Base-by-base conservation (phyloP, 2,113 vertebrate genomes). In the Microtus oregoni region DNA sequence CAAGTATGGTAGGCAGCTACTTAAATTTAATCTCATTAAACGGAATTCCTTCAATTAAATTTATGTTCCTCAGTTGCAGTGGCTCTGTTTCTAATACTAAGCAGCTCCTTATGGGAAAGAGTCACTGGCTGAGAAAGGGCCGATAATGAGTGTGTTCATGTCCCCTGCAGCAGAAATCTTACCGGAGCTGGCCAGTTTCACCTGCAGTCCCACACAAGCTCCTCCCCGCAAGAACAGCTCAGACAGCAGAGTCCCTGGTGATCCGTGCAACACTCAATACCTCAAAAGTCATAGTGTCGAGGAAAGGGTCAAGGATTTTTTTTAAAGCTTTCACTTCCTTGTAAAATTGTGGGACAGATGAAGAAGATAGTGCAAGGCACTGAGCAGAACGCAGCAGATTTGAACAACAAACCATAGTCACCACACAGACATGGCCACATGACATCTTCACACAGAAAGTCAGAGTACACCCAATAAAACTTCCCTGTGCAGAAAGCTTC, bases 11-110 rank as follows among this genome's bases (percentile, higher is more conserved):
- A 10, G 7, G 6, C 13, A 75, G 19, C 14, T 86, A 89, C n/a
- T 86, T 94, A 55, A 47, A 92, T 63, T 14, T 28, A 76, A 77
- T 72, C 75, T 30, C 78, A 90, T 61, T 81, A 85, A 61, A 86
- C 3, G 50, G 41, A 58, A 82, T 82, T 82, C 58, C 26, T 70
- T 50, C 47, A 85, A 47, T 90, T 81, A 85, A 61, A 61, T 44
- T 81, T 70, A n/a, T 77, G 2, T 50, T 81, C 38, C 50, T 75
- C 70, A 52, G 50, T 47, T 88, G 65, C 12, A 76, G 3, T 55
- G 70, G 73, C 32, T n/a, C 89, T 14, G 77, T 70, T 90, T 95
- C 35, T 38, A 82, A 15, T 26, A 35, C 5, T 20, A 47, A 63
- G 1, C 10, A 63, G 7, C 63, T 72, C 41, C 5, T 44, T 0